Conservation (phyloP, 2,113 vertebrate genomes). For the Podiceps cristatus region DNA sequence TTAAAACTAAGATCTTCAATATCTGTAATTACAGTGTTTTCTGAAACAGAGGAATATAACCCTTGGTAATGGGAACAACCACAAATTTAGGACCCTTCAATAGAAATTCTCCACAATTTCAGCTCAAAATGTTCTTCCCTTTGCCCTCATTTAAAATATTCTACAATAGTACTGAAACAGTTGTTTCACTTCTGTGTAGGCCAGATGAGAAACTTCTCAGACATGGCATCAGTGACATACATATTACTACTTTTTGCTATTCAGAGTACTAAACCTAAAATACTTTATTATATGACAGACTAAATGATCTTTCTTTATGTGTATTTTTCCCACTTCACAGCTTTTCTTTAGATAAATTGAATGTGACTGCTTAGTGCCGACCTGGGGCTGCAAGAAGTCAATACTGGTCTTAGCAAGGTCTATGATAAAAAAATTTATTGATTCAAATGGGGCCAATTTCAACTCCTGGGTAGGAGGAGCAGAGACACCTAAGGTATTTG, state of each 20-base stretch:
- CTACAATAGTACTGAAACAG: background rate
- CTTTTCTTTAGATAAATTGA: conserved; percentile 3
- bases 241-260: background rate
- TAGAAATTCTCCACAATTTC: background rate
- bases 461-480: background rate
- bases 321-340: background rate
- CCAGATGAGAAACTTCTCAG: background rate
- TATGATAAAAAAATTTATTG: background rate
- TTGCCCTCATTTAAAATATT: background rate
- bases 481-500: background rate
- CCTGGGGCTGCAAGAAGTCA: background rate
- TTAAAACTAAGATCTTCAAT: conserved; percentile 40
- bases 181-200: background rate
- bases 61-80: conserved; percentile 1
- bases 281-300: background rate
- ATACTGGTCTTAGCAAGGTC: background rate
- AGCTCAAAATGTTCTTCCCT: background rate
- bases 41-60: conserved; percentile 7
- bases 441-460: background rate
- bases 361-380: background rate
- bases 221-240: background rate
- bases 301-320: background rate
- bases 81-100: background rate
- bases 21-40: conserved; percentile 29
- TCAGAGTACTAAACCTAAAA: background rate